Evolutionary conservation across 2,888 invertebrate species (phyloP).

Genomic region (Dynastes grantii): DNA sequence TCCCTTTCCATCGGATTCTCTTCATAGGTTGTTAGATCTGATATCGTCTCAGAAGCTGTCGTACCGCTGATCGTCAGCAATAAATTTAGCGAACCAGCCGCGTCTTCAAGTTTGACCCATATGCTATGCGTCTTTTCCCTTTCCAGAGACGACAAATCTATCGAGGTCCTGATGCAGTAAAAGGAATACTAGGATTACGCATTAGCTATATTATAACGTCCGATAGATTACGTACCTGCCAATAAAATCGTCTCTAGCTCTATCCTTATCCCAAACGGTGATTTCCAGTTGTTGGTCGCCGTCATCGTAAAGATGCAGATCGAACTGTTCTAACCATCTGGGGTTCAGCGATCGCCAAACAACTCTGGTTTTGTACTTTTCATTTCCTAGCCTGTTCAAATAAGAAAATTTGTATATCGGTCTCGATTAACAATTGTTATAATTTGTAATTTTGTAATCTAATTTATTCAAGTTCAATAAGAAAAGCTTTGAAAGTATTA

Average conservation of each 20-base stretch:
- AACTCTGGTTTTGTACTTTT: conserved; percentile 97
- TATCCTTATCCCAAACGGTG: conserved; percentile 91
- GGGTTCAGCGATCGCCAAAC: conserved; percentile 90
- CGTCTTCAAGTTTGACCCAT: conserved; percentile 92
- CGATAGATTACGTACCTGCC: conserved; percentile 76
- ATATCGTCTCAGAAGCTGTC: conserved; percentile 92
- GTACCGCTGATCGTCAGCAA: conserved; percentile 96
- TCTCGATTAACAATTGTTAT: too few relatives aligned
- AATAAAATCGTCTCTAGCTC: conserved; percentile 89
- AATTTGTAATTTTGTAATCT: too few relatives aligned
- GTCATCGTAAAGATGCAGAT: conserved; percentile 96
- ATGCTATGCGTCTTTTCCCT: conserved; percentile 93
- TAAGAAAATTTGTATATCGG: not conserved
- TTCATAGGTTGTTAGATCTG: conserved; percentile 89
- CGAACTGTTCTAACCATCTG: conserved; percentile 97
- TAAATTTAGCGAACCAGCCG: conserved; percentile 87
- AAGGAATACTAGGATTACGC: not conserved
- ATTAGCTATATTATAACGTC: too few relatives aligned
- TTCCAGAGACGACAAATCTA: conserved; percentile 88
- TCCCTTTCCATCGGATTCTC: conserved; percentile 84
- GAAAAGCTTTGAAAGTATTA: too few relatives aligned
- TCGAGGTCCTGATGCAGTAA: conserved; percentile 79
- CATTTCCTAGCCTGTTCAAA: conserved; percentile 87
- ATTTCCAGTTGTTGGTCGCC: conserved; percentile 93
- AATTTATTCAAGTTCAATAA: too few relatives aligned